Conservation (phyloP, 2,113 vertebrate species). For the Promerops cafer region DNA sequence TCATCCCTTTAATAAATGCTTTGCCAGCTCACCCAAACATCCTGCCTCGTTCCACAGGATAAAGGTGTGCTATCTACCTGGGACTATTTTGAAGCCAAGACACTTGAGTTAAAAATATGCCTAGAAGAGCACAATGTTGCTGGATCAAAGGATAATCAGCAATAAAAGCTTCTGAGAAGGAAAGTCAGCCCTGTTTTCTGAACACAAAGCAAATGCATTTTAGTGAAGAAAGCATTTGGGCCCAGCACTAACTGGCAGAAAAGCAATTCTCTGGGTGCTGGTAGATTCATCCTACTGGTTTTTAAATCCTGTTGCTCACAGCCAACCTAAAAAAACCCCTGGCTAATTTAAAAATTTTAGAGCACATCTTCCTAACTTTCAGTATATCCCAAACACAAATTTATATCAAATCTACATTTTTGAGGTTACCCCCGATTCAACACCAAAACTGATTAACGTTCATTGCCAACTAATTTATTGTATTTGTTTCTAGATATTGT, state of each 20-base stretch:
- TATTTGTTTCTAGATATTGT: not conserved
- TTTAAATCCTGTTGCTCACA: not conserved
- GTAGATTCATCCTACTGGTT: not conserved
- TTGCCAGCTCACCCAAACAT: not conserved
- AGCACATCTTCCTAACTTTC: not conserved
- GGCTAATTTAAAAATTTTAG: not conserved
- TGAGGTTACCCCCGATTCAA: not conserved
- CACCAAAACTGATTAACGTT: not conserved
- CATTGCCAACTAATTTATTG: not conserved
- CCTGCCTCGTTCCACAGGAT: not conserved
- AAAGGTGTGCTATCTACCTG: not conserved
- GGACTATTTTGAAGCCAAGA: not conserved
- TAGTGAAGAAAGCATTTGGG: not conserved
- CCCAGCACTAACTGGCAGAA: not conserved
- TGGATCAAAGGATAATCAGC: not conserved
- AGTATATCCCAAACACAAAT: not conserved
- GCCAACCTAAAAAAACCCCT: fast-evolving
- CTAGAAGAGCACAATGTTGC: not conserved
- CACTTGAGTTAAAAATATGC: not conserved
- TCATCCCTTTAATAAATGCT: not conserved
- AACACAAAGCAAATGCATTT: not conserved
- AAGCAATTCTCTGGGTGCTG: not conserved
- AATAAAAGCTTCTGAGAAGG: not conserved
- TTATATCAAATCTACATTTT: not conserved
- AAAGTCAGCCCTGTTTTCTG: not conserved